These are phyloP conservation scores for Sceloporus tristichus DNA, from an alignment of 2,113 vertebrate genomes.

Conservation along the genomic window DNA sequence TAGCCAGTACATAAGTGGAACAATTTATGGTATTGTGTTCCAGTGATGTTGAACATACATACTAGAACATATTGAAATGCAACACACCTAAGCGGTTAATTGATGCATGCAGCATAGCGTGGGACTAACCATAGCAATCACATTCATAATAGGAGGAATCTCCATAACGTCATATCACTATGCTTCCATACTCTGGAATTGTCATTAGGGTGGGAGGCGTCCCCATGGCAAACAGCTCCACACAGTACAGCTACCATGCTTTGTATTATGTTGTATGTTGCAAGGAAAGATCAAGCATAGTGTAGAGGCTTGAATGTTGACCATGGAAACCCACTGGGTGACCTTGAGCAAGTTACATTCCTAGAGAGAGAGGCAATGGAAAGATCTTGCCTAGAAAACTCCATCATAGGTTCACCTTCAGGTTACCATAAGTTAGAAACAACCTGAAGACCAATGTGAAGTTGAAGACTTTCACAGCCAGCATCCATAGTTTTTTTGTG, in stretches of 20 bases:
- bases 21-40: not conserved
- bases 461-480: too few relatives aligned
- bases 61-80: too few relatives aligned
- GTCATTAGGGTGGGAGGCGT: not conserved
- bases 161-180: not conserved
- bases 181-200: not conserved
- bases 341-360: too few relatives aligned
- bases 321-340: too few relatives aligned
- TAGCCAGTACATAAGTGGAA: slow-evolving; percentile 4
- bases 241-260: not conserved
- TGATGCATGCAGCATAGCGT: not conserved
- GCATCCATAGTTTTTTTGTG: too few relatives aligned
- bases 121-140: not conserved
- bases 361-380: too few relatives aligned
- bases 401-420: too few relatives aligned
- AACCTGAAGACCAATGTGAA: too few relatives aligned
- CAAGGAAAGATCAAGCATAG: too few relatives aligned
- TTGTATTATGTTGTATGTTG: not conserved
- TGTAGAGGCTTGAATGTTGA: too few relatives aligned
- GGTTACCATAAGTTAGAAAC: too few relatives aligned
- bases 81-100: not conserved
- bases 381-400: too few relatives aligned
- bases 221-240: not conserved
- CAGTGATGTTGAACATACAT: not conserved
- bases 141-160: not conserved